Conservation (phyloP, 2,113 vertebrate genomes). For the Hylia prasina region DNA sequence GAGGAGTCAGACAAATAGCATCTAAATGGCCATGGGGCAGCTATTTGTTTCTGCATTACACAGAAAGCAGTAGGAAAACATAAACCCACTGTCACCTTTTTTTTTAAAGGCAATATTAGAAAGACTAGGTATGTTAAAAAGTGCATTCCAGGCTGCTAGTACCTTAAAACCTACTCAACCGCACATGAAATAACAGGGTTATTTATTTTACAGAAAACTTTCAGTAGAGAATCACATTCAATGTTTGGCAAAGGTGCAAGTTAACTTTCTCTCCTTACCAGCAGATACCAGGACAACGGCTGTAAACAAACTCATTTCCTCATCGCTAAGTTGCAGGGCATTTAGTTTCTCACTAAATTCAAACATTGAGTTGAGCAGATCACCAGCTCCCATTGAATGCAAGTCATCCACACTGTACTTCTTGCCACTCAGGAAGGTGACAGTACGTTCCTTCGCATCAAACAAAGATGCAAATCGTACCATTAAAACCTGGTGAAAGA, state of each 20-base stretch:
- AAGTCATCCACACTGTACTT: constrained; percentile 89
- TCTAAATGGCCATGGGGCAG: background rate
- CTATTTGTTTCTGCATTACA: background rate
- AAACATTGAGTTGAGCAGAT: constrained; percentile 95
- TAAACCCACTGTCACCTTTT: background rate
- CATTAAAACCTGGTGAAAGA: constrained; percentile 87
- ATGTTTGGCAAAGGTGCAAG: background rate
- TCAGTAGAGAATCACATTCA: background rate
- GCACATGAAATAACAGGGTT: background rate
- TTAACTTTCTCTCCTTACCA: constrained; percentile 77
- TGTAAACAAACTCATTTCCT: constrained; percentile 96
- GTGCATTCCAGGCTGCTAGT: background rate
- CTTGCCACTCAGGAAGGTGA: constrained; percentile 93
- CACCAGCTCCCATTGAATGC: constrained; percentile 88
- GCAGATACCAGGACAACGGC: constrained; percentile 96
- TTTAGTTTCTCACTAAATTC: constrained; percentile 97
- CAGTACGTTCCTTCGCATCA: constrained; percentile 87
- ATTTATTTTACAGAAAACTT: background rate
- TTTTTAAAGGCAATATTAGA: background rate
- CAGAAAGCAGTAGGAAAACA: background rate
- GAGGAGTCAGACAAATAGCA: background rate
- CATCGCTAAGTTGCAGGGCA: constrained; percentile 85
- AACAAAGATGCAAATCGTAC: constrained; percentile 93
- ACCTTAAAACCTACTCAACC: background rate
- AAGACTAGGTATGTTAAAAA: background rate